phyloP scores from a whole-genome alignment of 2,797 vertebrate genomes.

The Pseudotriccus pelzelni region DNA sequence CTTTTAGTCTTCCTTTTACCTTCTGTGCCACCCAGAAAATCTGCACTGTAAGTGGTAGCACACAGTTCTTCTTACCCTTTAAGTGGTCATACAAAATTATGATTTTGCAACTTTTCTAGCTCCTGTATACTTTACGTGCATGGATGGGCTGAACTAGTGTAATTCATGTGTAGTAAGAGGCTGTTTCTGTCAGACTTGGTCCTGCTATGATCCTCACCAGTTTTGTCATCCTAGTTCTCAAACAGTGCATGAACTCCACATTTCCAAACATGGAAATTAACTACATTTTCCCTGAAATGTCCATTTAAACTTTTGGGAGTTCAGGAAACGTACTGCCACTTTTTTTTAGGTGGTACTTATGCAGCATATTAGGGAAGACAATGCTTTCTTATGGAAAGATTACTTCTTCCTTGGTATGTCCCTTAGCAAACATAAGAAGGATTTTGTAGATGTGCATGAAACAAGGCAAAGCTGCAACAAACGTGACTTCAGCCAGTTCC shows the following conservation, averaged over 20 bases:
- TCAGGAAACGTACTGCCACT: background rate
- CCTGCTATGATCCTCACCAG: background rate
- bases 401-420: background rate
- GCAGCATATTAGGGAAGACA: background rate
- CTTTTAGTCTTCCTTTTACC: background rate
- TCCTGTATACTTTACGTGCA: background rate
- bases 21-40: background rate
- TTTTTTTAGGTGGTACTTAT: background rate
- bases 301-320: background rate
- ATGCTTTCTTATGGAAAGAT: background rate
- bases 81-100: background rate
- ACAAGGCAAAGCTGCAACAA: background rate
- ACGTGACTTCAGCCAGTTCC: conserved; percentile 22
- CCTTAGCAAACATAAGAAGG: background rate
- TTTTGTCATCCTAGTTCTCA: background rate
- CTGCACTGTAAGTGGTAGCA: background rate
- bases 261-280: background rate
- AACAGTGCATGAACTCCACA: accelerated
- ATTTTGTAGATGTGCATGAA: background rate
- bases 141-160: background rate
- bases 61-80: background rate
- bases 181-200: background rate
- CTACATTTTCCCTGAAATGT: background rate
- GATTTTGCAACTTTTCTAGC: conserved; percentile 1
- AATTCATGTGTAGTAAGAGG: background rate